Evolutionary conservation across 2,113 vertebrate species (phyloP).

Genomic region (Anolis carolinensis): DNA sequence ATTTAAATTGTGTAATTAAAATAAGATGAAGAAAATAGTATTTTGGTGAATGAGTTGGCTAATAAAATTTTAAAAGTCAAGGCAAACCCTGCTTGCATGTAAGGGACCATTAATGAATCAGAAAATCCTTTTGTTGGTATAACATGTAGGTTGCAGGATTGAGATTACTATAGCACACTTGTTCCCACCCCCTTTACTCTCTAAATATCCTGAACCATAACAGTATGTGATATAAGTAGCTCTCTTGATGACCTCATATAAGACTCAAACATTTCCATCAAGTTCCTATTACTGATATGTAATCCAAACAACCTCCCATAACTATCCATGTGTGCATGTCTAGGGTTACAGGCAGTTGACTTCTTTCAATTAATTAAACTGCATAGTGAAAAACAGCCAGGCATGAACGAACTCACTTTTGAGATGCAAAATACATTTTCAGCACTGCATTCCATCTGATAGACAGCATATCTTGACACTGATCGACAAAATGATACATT

Average conservation of each 20-base stretch:
- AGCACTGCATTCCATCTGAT: not conserved
- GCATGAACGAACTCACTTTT: not conserved
- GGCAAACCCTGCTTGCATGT: no score
- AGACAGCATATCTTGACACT: not conserved
- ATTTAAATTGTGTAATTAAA: no score
- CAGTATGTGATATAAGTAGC: not conserved
- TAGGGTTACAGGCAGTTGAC: not conserved
- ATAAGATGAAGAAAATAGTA: not conserved
- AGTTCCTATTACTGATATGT: not conserved
- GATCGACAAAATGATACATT: not conserved
- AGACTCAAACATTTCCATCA: not conserved
- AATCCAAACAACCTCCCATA: not conserved
- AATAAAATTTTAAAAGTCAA: not conserved
- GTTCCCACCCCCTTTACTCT: not conserved
- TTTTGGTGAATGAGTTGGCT: not conserved
- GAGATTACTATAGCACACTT: not conserved
- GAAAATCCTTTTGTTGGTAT: not conserved
- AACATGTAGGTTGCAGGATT: not conserved
- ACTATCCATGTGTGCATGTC: not conserved
- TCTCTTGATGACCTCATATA: not conserved
- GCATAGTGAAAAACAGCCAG: not conserved
- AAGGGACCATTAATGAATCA: not conserved
- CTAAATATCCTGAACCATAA: not conserved
- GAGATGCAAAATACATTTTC: not conserved
- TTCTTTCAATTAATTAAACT: conserved; percentile 2